Evolutionary conservation across 2,797 vertebrate genomes (phyloP), one percentile per base, ranked within the genome.

Genomic region (Cyprinodon diabolis): DNA sequence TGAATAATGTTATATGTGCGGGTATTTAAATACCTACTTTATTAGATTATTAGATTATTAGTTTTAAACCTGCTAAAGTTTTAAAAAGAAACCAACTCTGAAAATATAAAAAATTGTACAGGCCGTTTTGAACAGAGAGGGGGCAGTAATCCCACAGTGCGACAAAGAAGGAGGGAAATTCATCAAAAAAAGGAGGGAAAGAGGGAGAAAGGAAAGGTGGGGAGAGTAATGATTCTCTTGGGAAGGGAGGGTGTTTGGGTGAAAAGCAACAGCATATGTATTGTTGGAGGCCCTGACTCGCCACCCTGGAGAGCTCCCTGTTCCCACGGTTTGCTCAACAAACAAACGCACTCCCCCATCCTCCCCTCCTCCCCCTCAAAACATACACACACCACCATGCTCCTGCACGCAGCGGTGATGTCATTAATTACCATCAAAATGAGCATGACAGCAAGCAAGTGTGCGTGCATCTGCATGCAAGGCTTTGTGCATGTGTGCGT

Each of bases 351-450:
- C 76, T 86, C 89, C 89, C 74, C 78, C 71, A 40, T 70, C 37
- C 72, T 63, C 54, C 70, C 54, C 74, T 43, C 56, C 48, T 54
- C 47, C 71, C 68, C 70, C 72, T 76, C 72, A 67, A 77, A 83
- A 80, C 90, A 80, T 65, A 75, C 83, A 85, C 86, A 84, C 82
- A 86, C 65, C 75, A 76, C 83, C 87, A 81, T 81, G 74, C 85
- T 90, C 85, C 83, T 84, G 83, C 89, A 90, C 89, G 81, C 91
- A 89, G 92, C 78, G 87, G 92, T 95, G 95, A 96, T 95, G 95
- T 95, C 94, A 95, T 95, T 95, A 94, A 96, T 96, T 95, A 95
- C 91, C 95, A 95, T 96, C 92, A 95, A 95, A 96, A 96, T 95
- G 93, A 91, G 86, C 86, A 89, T 89, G 93, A 91, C 93, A 92